phyloP scores from a whole-genome alignment of 37 sponge, comb jelly and placozoan species.

The Theonella swinhoei region DNA sequence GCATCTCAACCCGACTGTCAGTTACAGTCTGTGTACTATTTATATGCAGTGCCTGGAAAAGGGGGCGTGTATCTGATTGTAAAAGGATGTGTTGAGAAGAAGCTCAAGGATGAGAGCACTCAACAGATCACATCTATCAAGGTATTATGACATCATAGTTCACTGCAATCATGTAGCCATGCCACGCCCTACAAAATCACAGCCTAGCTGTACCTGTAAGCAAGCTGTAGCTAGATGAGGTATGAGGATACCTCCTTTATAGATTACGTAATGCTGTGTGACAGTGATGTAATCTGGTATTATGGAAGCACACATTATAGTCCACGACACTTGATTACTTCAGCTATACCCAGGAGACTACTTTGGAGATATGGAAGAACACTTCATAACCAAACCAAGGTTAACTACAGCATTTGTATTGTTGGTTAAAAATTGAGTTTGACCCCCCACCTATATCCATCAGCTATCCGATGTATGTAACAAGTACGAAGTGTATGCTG shows the following conservation, averaged over 20 bases:
- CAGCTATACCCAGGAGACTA: constrained; percentile 36
- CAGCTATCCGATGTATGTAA: constrained; percentile 34
- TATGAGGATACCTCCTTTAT: no score
- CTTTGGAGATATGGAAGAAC: constrained; percentile 43
- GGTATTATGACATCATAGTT: constrained; percentile 3
- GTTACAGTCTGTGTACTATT: no score
- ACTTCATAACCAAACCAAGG: background rate
- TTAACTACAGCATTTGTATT: background rate
- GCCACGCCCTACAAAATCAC: no score
- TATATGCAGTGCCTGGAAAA: constrained; percentile 34
- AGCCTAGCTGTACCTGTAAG: no score
- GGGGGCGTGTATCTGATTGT: constrained; percentile 60
- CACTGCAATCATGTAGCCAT: background rate
- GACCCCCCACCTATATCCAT: background rate
- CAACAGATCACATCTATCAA: constrained; percentile 11
- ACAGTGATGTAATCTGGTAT: background rate
- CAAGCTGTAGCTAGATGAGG: no score
- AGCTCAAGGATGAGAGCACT: background rate
- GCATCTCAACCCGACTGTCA: no score
- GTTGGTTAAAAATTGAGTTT: background rate
- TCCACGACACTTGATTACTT: no score
- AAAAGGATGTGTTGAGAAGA: constrained; percentile 36
- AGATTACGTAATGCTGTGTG: no score
- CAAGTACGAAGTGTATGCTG: constrained; percentile 14
- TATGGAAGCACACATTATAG: no score